phyloP scores from a whole-genome alignment of 2,797 vertebrate species.

The Ptychadena robeensis region DNA sequence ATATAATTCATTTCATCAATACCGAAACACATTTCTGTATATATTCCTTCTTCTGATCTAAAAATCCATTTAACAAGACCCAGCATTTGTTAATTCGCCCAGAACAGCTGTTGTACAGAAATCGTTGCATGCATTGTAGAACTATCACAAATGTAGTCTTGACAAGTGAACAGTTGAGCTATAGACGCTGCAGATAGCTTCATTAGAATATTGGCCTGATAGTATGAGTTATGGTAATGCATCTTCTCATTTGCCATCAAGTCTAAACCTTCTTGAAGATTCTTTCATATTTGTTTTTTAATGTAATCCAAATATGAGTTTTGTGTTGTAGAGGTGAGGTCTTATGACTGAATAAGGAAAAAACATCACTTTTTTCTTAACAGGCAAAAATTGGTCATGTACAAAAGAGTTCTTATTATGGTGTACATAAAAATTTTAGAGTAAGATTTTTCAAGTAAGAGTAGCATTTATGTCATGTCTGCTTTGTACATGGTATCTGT shows the following conservation, averaged over 20 bases:
- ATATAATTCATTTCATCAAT: not conserved
- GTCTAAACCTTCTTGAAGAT: not conserved
- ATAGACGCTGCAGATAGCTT: conserved; percentile 1
- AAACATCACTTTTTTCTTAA: too few species aligned
- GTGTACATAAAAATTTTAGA: too few species aligned
- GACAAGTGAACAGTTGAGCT: conserved; percentile 13
- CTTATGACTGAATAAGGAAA: too few species aligned
- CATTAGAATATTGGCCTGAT: conserved; percentile 24
- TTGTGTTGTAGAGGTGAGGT: too few species aligned
- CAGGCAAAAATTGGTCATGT: too few species aligned
- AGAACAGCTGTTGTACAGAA: conserved; percentile 1
- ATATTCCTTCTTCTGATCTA: not conserved
- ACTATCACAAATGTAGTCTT: not conserved
- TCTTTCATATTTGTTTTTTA: too few species aligned
- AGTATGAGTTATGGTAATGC: conserved; percentile 18
- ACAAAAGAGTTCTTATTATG: too few species aligned
- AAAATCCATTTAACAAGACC: not conserved
- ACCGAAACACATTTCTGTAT: not conserved
- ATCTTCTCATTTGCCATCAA: conserved; percentile 23
- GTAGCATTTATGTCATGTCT: too few species aligned
- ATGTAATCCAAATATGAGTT: too few species aligned
- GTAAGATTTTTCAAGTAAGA: too few species aligned
- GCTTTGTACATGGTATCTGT: too few species aligned
- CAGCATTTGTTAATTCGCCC: not conserved
- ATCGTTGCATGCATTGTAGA: not conserved